Percentiles rank a stretch among this genome's conserved stretches.
phyloP scores from a whole-genome alignment of 2,113 vertebrate species.

The Heterotilapia buettikoferi region DNA sequence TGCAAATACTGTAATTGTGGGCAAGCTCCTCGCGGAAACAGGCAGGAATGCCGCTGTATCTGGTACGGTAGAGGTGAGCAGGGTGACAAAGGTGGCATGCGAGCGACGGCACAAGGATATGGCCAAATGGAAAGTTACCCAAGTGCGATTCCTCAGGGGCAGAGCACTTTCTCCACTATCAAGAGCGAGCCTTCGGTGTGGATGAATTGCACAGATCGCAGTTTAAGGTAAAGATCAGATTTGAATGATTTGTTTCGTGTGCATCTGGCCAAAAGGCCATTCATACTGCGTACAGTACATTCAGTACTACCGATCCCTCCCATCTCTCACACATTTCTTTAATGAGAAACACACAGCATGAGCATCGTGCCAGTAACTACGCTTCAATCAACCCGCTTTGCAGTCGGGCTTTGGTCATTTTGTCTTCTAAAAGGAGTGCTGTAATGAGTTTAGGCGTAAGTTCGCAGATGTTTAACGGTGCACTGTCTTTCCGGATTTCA shows the following conservation, averaged over 20 bases:
- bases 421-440: background rate
- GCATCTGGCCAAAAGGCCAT: background rate
- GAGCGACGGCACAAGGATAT: conserved; percentile 20
- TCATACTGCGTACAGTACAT: background rate
- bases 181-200: conserved; percentile 53
- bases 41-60: conserved; percentile 35
- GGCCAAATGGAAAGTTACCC: conserved; percentile 61
- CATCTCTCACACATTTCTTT: background rate
- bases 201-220: conserved; percentile 43
- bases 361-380: background rate
- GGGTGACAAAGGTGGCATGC: background rate
- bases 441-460: background rate
- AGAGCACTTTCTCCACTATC: conserved; percentile 24
- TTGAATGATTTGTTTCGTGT: background rate
- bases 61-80: conserved; percentile 29
- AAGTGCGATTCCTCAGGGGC: conserved; percentile 21
- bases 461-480: background rate
- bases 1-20: conserved; percentile 54
- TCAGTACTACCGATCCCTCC: background rate
- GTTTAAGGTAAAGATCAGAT: conserved; percentile 46
- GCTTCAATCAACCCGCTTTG: background rate
- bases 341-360: background rate
- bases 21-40: background rate
- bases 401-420: background rate
- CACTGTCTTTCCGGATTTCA: background rate